Evolutionary conservation across 2,888 invertebrate species (phyloP), one percentile per base, ranked within the genome.

Genomic region (Operophtera brumata): DNA sequence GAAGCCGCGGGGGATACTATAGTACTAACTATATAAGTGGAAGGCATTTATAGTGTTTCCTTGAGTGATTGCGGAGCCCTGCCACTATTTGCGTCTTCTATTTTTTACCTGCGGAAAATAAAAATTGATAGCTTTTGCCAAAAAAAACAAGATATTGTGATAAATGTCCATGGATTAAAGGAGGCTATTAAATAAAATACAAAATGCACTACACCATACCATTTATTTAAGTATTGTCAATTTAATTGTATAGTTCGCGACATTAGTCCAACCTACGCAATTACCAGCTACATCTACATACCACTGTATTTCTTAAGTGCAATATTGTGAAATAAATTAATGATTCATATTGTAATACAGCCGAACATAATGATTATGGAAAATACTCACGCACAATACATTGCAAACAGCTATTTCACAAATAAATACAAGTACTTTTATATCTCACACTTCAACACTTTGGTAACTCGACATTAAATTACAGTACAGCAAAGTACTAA

Each of bases 191-290:
- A 61, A 54, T 57, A 62, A 70, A 68, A 69, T 58, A 46, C 62
- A 50, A 11, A 46, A 32, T 54, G 30, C 77, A 77, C 83, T 86
- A 86, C 47, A 84, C 80, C 84, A 73, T 83, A 82, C 82, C 82
- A 79, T 76, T 86, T 84, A 83, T 86, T 60, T 81, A 78, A 83
- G 74, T 87, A 87, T 88, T 88, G 86, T 87, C 86, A 79, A 84
- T 73, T 20, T 78, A 75, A 73, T 77, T 77, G 71, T 70, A 75
- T 75, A 39, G 68, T 70, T 59, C 57, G 46, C 54, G 42, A 60
- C 30, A 46, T 47, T 47, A 32, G 50, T 53, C 34, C 41, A 57
- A 52, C 45, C 42, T 36, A 44, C 51, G 42, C 59, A 43, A 58
- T 57, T 49, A 40, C 45, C 45, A 37, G 48, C 52, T 48, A 57